These are phyloP conservation scores for Acleris laterana DNA, from an alignment of 2,888 invertebrate genomes.

Conservation along the genomic window DNA sequence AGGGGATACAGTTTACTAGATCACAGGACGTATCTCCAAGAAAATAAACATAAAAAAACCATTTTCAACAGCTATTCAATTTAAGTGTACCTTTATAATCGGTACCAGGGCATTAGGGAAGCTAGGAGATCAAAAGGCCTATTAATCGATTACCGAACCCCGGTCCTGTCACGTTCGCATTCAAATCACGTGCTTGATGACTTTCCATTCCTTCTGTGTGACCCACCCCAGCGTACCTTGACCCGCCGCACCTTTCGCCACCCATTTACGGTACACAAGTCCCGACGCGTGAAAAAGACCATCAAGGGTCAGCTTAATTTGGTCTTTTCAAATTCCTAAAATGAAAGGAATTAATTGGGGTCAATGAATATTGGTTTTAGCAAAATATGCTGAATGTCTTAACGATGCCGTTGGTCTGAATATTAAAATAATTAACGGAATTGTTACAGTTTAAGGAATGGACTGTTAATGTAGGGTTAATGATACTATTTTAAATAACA, in stretches of 20 bases:
- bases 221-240: conserved; percentile 16
- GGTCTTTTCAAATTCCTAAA: conserved; percentile 33
- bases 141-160: conserved; percentile 47
- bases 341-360: conserved; percentile 50
- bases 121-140: conserved; percentile 44
- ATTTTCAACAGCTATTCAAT: background rate
- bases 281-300: conserved; percentile 28
- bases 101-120: conserved; percentile 10
- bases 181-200: conserved; percentile 51
- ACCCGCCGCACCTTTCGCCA: conserved; percentile 21
- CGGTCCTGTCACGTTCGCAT: conserved; percentile 49
- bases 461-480: background rate
- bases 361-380: conserved; percentile 42
- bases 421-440: conserved; percentile 14
- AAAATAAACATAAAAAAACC: background rate
- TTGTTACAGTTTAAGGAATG: background rate
- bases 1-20: too few species aligned
- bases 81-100: conserved; percentile 8
- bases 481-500: background rate
- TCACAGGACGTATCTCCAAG: too few species aligned
- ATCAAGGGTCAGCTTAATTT: conserved; percentile 14
- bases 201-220: conserved; percentile 43
- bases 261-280: conserved; percentile 23
- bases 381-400: conserved; percentile 34
- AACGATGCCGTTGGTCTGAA: conserved; percentile 25